Percentiles rank a stretch among this genome's conserved stretches.
These are phyloP conservation scores for Apotomis turbidana DNA, from an alignment of 2,888 invertebrate genomes.

Conservation along the genomic window DNA sequence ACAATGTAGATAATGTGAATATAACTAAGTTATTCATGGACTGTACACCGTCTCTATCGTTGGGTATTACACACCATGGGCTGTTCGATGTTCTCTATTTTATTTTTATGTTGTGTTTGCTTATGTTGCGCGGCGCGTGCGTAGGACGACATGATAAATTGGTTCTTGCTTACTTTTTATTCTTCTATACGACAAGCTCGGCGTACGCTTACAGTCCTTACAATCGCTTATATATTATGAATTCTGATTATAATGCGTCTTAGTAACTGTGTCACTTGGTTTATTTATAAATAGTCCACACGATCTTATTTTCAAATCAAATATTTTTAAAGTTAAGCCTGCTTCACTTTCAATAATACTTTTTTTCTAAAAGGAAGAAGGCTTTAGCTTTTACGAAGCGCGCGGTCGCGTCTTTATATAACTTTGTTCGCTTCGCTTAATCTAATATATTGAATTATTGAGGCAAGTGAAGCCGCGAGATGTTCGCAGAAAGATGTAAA, in stretches of 20 bases:
- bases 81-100: conserved; percentile 68
- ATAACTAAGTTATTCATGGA: conserved; percentile 80
- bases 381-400: conserved; percentile 55
- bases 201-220: conserved; percentile 72
- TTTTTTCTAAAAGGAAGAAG: conserved; percentile 64
- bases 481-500: conserved; percentile 44
- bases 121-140: conserved; percentile 74
- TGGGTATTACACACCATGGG: conserved; percentile 81
- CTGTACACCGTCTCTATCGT: conserved; percentile 77
- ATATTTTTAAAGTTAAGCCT: conserved; percentile 56
- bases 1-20: conserved; percentile 83
- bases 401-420: conserved; percentile 10
- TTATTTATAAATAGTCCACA: conserved; percentile 52
- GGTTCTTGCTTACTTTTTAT: conserved; percentile 74
- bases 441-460: conserved; percentile 24
- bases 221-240: conserved; percentile 63
- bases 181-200: conserved; percentile 72
- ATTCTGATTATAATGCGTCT: conserved; percentile 63
- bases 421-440: conserved; percentile 32
- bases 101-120: conserved; percentile 73
- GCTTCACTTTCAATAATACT: conserved; percentile 62
- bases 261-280: conserved; percentile 53
- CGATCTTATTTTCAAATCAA: conserved; percentile 48
- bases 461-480: conserved; percentile 31
- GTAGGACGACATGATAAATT: conserved; percentile 80